Conservation (phyloP, 2,888 invertebrate genomes). For the Sinhomidia bicolor region DNA sequence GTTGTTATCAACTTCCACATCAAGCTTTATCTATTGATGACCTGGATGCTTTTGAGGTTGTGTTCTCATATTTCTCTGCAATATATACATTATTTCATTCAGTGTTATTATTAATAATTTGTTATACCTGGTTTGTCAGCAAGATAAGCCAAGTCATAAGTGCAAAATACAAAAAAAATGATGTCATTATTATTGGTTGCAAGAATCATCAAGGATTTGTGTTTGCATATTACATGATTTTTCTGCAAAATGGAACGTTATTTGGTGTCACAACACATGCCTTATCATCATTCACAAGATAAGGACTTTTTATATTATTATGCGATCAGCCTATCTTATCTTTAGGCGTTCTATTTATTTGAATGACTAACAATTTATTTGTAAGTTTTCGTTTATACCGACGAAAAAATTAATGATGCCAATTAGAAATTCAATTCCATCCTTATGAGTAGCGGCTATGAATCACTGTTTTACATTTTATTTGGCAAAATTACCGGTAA, state of each 20-base stretch:
- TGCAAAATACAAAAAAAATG: background rate
- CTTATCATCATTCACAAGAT: background rate
- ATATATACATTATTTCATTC: background rate
- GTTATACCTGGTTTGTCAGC: no score
- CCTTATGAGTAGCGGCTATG: no score
- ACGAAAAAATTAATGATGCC: no score
- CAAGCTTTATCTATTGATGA: conserved; percentile 49
- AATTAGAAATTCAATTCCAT: no score
- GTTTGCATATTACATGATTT: background rate
- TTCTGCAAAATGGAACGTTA: background rate
- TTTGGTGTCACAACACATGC: background rate
- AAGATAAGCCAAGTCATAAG: no score
- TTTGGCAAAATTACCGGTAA: no score
- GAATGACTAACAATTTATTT: no score
- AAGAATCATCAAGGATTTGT: no score
- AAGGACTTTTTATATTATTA: background rate
- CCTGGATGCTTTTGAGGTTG: conserved; percentile 42
- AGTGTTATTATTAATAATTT: background rate
- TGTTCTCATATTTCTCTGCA: background rate
- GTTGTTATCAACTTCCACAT: conserved; percentile 39
- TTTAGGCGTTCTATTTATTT: no score
- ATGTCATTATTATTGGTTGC: conserved; percentile 48
- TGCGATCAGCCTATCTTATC: conserved; percentile 1
- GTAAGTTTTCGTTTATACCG: no score
- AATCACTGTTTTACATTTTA: no score